Base-by-base conservation (phyloP, 2,888 invertebrate species). In the Reticulitermes lucifugus region DNA sequence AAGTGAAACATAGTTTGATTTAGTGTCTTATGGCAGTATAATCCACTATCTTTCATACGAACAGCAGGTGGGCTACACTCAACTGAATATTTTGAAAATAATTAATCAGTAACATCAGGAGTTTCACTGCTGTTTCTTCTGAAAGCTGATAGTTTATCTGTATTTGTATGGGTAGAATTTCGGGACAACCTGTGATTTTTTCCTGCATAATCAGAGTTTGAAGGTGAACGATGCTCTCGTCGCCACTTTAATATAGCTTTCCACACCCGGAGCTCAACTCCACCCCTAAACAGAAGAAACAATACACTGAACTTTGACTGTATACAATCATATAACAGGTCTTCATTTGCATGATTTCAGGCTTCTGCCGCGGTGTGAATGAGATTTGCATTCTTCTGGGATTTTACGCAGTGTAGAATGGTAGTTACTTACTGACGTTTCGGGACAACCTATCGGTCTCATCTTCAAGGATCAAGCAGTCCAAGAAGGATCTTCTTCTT, bases 251-350 rank as follows among this genome's bases (percentile, higher is more conserved):
- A 90, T 84, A 98, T 94, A 0, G 96, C 95, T 87, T 95, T 94
- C 98, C 98, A 98, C 87, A 98, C 92, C 84, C 96, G 94, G 79
- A 98, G 93, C 89, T 97, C 96, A 43, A 96, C 93, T 71, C 98
- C 98, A 83, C 96, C 95, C 89, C 96, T 96, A 91, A 84, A 90
- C 90, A 87, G 86, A 71, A 73, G 65, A 65, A n/a, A 65, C n/a
- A 55, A 92, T 3, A 29, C 9, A 55, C 18, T 18, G 18, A 55
- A 55, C 14, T 14, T 55, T 2, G 2, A 12, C 51, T 14, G 14
- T 14, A 55, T 12, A 55, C 2, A 55, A 46, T 46, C 46, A 55
- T 4, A 55, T 14, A 55, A 55, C 14, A 55, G 0, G 18, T 55
- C 14, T 55, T 55, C 18, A 55, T 55, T 55, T 55, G 55, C 14